A percentile compares a stretch with the other conserved stretches of the same genome.
Conservation (phyloP, 2,113 vertebrate genomes). For the Cyprinodon tularosa region DNA sequence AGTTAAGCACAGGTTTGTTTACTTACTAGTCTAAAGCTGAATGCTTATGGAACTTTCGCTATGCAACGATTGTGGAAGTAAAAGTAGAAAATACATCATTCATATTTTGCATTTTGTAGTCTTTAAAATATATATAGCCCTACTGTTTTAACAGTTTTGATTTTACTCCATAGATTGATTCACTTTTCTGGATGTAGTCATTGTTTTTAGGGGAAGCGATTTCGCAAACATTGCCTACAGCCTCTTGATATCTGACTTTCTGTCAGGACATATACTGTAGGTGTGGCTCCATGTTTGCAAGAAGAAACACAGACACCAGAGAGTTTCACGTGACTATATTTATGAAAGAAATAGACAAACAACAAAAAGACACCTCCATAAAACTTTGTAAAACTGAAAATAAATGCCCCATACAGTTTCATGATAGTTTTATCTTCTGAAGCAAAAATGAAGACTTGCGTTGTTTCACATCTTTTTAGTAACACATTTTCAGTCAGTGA, state of each 20-base stretch:
- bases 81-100: neutral
- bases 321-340: slow-evolving; percentile 33
- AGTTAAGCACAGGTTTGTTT: no score
- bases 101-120: slow-evolving; percentile 1
- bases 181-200: slow-evolving; percentile 7
- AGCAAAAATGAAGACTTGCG: neutral
- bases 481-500: neutral
- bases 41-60: slow-evolving; percentile 32
- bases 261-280: slow-evolving; percentile 7
- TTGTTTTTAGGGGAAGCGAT: slow-evolving; percentile 21
- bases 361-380: slow-evolving; percentile 26
- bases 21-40: neutral
- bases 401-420: slow-evolving; percentile 9
- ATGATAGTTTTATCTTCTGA: neutral
- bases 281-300: slow-evolving; percentile 27
- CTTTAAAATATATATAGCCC: neutral
- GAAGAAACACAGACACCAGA: slow-evolving; percentile 8
- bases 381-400: slow-evolving; percentile 37
- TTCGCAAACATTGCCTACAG: slow-evolving; percentile 27
- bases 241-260: slow-evolving; percentile 41
- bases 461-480: neutral
- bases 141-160: neutral
- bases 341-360: slow-evolving; percentile 35
- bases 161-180: slow-evolving; percentile 11
- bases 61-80: slow-evolving; percentile 22